Evolutionary conservation across 2,888 invertebrate genomes (phyloP).

Genomic region (Augochlorella aurata): DNA sequence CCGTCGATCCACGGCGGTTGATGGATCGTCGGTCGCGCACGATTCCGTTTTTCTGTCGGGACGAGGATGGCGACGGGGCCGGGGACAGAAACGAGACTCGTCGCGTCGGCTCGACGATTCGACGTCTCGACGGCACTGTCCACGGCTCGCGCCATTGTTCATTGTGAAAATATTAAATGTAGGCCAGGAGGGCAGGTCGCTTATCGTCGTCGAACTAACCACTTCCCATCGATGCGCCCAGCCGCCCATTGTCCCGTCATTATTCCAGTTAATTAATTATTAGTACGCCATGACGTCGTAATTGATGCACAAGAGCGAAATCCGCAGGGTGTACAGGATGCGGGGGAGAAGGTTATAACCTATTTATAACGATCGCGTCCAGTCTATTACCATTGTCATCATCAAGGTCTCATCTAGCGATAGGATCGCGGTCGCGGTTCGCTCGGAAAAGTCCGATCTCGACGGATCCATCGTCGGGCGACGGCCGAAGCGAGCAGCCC

Average conservation of each 20-base stretch:
- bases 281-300: slow-evolving; percentile 78
- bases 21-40: not conserved
- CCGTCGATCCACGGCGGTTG: not conserved
- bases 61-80: too few species aligned
- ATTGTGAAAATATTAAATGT: slow-evolving; percentile 75
- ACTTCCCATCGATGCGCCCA: slow-evolving; percentile 76
- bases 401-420: slow-evolving; percentile 74
- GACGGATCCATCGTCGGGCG: not conserved
- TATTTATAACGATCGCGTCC: slow-evolving; percentile 66
- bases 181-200: slow-evolving; percentile 78
- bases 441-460: not conserved
- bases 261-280: slow-evolving; percentile 80
- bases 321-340: slow-evolving; percentile 78
- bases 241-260: slow-evolving; percentile 79
- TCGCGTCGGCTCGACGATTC: too few species aligned
- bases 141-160: slow-evolving; percentile 46
- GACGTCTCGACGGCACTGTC: slow-evolving; percentile 1
- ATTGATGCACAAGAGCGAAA: slow-evolving; percentile 78
- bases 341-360: slow-evolving; percentile 76
- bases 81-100: too few species aligned
- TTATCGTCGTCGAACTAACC: slow-evolving; percentile 76
- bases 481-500: slow-evolving; percentile 11
- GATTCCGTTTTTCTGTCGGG: not conserved
- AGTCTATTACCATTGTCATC: slow-evolving; percentile 75
- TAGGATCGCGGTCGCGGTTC: slow-evolving; percentile 41